Evolutionary conservation across 2,113 vertebrate genomes (phyloP), one percentile per base, ranked within the genome.

Genomic region (Megaceryle torquata): DNA sequence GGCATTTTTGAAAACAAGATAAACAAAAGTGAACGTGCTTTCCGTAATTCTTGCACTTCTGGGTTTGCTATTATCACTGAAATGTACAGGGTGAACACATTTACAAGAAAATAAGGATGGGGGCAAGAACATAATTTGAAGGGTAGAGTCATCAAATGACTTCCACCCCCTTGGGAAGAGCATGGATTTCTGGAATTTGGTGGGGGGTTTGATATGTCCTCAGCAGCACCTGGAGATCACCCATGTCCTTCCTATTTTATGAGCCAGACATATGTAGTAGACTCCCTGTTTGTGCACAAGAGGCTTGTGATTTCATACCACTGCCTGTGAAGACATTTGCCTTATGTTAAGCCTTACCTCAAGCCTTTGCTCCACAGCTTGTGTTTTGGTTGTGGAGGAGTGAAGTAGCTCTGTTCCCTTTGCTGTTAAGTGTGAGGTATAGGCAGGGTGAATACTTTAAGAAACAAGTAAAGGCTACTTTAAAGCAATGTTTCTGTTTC

Each of bases 331-430:
- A 65, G 29, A 15, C 1, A 1, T 57, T 53, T 76, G 31, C 20
- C 6, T 28, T 75, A 24, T 13, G 17, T 53, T 68, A 44, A 77
- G 18, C 15, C 35, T 78, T n/a, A 48, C 43, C 39, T 82, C 35
- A 60, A 71, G 8, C 33, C 46, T 70, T 63, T 70, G 11, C 22
- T 68, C 24, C 37, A 9, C 29, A 76, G 16, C 16, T 74, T 63
- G 12, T 35, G 13, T 46, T 85, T 41, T 35, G 39, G 6, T 15
- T 51, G 43, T 29, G 59, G 37, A 69, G 15, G 17, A 70, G 4
- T 37, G 35, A 90, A 71, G 28, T 6, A 82, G 15, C 33, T 37
- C 0, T 0, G 6, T 68, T 82, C 14, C 0, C 1, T 18, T 93
- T 68, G 22, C 13, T 16, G 5, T 63, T 76, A 35, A 37, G 16